Evolutionary conservation across 2,888 invertebrate species (phyloP).

Genomic region (Podotricha telesiphe): DNA sequence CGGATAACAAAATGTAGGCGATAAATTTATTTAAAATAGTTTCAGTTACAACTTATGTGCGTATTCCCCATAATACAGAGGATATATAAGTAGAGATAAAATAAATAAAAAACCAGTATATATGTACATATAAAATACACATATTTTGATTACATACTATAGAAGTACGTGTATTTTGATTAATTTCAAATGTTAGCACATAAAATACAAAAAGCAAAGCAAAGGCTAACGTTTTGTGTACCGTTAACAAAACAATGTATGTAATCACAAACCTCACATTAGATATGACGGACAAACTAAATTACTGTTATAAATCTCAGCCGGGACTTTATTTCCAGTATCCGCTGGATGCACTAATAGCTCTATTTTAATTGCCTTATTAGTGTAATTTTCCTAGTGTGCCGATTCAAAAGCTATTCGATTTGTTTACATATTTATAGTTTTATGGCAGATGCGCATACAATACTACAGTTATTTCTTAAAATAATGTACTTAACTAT

Average conservation of each 20-base stretch:
- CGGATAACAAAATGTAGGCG: no score
- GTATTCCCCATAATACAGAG: no score
- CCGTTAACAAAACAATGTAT: conserved; percentile 36
- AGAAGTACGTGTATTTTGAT: no score
- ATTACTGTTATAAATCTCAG: conserved; percentile 52
- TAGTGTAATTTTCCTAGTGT: conserved; percentile 56
- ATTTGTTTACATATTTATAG: conserved; percentile 25
- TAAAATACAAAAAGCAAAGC: neutral
- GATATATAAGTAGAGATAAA: no score
- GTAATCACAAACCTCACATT: conserved; percentile 36
- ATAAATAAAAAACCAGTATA: no score
- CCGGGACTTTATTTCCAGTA: conserved; percentile 55
- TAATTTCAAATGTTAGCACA: neutral
- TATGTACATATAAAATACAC: no score
- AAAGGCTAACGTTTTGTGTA: conserved; percentile 10
- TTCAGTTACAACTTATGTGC: no score
- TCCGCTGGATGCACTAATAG: conserved; percentile 60
- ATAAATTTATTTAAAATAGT: no score
- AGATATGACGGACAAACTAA: conserved; percentile 43
- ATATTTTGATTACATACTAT: no score
- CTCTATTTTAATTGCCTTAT: conserved; percentile 57
- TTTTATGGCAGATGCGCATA: conserved; percentile 10
- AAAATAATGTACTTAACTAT: neutral
- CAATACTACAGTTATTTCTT: neutral
- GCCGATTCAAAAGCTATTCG: conserved; percentile 43